These are phyloP conservation scores for Erithacus rubecula DNA, from an alignment of 2,797 vertebrate species.

Conservation along the genomic window DNA sequence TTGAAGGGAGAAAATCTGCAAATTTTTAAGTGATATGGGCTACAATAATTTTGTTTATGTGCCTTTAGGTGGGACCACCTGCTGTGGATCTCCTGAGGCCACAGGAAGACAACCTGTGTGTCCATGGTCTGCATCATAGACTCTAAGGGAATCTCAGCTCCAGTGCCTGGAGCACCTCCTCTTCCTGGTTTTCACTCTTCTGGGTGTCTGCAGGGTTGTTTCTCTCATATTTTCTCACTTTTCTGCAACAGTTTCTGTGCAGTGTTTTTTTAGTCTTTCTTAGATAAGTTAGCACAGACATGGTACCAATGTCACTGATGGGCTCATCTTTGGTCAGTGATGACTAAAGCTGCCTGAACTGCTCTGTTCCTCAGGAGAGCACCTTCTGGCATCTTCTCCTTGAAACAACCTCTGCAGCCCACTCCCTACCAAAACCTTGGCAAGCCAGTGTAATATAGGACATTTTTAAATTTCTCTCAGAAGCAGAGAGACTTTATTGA, in stretches of 20 bases:
- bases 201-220: neutral
- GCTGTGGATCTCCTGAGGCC: rapidly evolving
- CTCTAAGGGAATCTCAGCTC: neutral
- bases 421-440: rapidly evolving
- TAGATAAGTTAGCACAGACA: neutral
- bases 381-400: neutral
- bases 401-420: neutral
- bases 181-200: neutral
- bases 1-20: neutral
- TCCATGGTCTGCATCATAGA: neutral
- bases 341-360: neutral
- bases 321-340: neutral
- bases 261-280: neutral
- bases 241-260: neutral
- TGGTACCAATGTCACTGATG: rapidly evolving
- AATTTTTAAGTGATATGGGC: neutral
- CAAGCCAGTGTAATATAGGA: neutral
- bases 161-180: rapidly evolving
- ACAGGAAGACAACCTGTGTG: rapidly evolving
- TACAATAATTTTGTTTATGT: neutral
- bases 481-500: neutral
- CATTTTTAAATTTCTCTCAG: neutral
- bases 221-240: neutral
- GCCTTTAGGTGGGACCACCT: neutral
- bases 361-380: rapidly evolving